Percentiles rank a stretch among this genome's conserved stretches.
Conservation (phyloP, 2,113 vertebrate genomes). For the Pholis gunnellus region DNA sequence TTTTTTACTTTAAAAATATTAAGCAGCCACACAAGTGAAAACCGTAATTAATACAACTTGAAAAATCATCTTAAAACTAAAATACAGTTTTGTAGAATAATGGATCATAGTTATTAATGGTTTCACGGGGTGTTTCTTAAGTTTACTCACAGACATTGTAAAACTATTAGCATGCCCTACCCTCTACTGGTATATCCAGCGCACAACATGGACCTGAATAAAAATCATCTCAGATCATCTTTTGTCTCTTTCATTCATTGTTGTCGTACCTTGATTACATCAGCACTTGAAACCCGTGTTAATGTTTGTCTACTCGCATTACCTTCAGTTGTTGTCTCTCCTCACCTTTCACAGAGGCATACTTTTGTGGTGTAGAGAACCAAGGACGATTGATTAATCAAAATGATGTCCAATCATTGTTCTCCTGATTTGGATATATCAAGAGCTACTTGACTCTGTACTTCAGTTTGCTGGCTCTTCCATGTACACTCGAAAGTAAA, state of each 20-base stretch:
- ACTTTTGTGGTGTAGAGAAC: neutral
- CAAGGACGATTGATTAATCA: conserved; percentile 3
- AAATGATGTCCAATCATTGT: conserved; percentile 4
- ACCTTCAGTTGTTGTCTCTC: neutral
- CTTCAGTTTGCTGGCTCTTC: neutral
- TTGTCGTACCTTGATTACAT: conserved; percentile 12
- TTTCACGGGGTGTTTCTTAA: neutral
- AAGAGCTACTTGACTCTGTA: conserved; percentile 16
- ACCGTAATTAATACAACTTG: neutral
- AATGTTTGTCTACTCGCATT: neutral
- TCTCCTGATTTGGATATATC: conserved; percentile 21
- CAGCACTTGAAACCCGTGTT: conserved; percentile 1
- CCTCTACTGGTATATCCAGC: conserved; percentile 3
- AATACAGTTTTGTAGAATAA: too few species aligned
- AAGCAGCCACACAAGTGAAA: neutral
- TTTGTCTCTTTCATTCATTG: conserved; percentile 27
- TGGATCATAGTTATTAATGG: neutral
- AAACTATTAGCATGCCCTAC: neutral
- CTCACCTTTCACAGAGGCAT: neutral
- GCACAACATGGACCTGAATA: neutral
- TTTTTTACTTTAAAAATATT: neutral
- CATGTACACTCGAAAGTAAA: conserved; percentile 6
- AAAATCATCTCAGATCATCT: conserved; percentile 2
- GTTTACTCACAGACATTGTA: neutral
- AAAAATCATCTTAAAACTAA: neutral